Evolutionary conservation across 1,140 invertebrate genomes (phyloP).

Genomic region (Battus philenor): DNA sequence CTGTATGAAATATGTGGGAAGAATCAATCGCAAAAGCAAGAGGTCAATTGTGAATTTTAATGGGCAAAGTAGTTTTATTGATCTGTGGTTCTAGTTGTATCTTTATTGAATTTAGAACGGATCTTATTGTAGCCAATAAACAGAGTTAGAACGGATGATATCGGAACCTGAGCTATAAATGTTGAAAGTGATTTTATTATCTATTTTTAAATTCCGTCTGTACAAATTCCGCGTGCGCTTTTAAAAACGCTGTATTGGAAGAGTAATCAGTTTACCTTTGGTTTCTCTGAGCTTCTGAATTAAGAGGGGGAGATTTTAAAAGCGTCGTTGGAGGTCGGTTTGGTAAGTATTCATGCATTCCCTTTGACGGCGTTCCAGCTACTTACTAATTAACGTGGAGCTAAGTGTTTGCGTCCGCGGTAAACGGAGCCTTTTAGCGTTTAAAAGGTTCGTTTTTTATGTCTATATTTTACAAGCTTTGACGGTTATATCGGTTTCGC

Average conservation of each 20-base stretch:
- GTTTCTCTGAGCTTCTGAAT: constrained; percentile 67
- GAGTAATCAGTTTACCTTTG: constrained; percentile 70
- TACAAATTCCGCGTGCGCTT: constrained; percentile 28
- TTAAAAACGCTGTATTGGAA: constrained; percentile 64
- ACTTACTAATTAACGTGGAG: constrained; percentile 72
- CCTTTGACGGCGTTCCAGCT: constrained; percentile 69
- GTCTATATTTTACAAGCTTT: constrained; percentile 34
- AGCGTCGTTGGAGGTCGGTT: constrained; percentile 65
- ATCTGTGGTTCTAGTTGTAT: no score
- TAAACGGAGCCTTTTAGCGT: constrained; percentile 73
- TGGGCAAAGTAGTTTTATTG: no score
- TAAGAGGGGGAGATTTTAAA: constrained; percentile 71
- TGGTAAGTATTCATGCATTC: constrained; percentile 73
- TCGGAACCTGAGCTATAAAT: neutral
- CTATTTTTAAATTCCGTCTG: constrained; percentile 24
- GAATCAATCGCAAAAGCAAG: no score
- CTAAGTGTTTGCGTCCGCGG: constrained; percentile 74
- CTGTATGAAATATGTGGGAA: no score
- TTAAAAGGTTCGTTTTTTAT: constrained; percentile 63
- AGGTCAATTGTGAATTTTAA: no score
- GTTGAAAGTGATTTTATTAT: constrained; percentile 10
- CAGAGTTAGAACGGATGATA: no score
- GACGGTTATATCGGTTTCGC: constrained; percentile 60
- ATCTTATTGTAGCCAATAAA: no score
- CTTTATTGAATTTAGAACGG: no score